phyloP scores from a whole-genome alignment of 2,888 invertebrate species.

The Iphiclides podalirius region DNA sequence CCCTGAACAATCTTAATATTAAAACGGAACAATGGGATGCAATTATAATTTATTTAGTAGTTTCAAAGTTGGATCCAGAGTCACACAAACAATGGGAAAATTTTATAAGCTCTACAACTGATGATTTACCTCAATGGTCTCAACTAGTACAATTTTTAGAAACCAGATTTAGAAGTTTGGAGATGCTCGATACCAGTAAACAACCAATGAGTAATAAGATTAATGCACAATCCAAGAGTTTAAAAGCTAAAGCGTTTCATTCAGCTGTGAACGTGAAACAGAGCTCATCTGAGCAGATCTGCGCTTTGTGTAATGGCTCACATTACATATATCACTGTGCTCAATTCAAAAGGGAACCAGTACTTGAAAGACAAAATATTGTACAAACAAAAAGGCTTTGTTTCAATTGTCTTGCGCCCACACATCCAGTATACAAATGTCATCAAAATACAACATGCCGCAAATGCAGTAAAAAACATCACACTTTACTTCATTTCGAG shows the following conservation, averaged over 20 bases:
- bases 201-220: neutral
- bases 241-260: neutral
- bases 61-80: conserved; percentile 28
- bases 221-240: neutral
- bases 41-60: conserved; percentile 24
- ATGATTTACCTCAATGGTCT: too few relatives aligned
- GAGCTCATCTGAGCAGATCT: neutral
- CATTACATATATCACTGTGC: neutral
- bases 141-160: neutral
- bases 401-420: neutral
- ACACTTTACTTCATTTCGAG: neutral
- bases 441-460: neutral
- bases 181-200: conserved; percentile 18
- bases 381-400: too few relatives aligned
- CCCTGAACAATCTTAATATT: conserved; percentile 25
- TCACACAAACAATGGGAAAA: conserved; percentile 23
- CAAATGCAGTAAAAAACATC: neutral
- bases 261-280: neutral
- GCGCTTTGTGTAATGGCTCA: neutral
- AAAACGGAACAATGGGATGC: conserved; percentile 26
- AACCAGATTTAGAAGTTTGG: neutral
- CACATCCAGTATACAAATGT: neutral
- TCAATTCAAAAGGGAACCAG: neutral
- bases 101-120: neutral
- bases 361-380: neutral